Conservation (phyloP, 2,797 vertebrate genomes). For the Poeciliopsis turneri region DNA sequence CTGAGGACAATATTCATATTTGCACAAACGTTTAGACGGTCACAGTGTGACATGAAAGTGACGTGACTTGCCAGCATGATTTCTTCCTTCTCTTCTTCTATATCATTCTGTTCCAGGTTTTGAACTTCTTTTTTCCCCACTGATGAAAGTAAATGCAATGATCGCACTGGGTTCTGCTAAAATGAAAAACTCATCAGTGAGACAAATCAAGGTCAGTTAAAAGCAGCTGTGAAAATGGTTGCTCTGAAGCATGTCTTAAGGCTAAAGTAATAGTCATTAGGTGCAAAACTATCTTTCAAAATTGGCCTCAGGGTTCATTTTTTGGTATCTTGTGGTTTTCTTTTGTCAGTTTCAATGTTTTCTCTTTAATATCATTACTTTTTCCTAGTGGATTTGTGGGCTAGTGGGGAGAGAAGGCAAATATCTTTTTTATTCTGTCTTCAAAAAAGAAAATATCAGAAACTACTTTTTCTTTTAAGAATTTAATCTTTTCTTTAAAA, state of each 20-base stretch:
- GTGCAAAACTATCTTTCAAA: neutral
- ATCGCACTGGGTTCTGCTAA: constrained; percentile 33
- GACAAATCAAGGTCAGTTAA: neutral
- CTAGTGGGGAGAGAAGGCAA: neutral
- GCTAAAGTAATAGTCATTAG: neutral
- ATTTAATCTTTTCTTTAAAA: neutral
- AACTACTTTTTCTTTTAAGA: neutral
- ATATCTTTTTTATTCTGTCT: neutral
- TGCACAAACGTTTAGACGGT: constrained; percentile 10
- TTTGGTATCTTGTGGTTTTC: neutral
- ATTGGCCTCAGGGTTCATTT: neutral
- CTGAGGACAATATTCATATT: neutral
- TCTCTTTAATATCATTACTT: neutral
- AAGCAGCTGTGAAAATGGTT: neutral
- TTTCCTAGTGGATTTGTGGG: neutral
- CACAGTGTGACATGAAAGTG: constrained; percentile 42
- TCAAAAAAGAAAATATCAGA: neutral
- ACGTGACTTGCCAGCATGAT: constrained; percentile 56
- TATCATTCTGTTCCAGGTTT: constrained; percentile 25
- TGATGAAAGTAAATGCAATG: constrained; percentile 11
- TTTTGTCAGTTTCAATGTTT: neutral
- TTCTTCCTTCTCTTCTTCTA: constrained; percentile 16
- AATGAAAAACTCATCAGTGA: neutral
- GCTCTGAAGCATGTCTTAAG: neutral
- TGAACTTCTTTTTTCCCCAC: constrained; percentile 20